Conservation (phyloP, 2,888 invertebrate species). For the Melangyna quadrimaculata region DNA sequence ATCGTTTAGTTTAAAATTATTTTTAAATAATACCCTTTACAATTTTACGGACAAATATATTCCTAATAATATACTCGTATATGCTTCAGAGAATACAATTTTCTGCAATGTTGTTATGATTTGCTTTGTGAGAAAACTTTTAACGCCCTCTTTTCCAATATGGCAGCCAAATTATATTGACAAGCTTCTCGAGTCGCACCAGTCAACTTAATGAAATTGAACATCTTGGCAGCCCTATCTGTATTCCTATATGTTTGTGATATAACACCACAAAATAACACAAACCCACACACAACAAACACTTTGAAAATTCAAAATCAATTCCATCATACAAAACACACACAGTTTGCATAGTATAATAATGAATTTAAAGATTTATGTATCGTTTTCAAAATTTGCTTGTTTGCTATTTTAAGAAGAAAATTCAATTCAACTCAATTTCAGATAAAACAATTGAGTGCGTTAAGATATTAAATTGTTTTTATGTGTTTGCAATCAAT, state of each 20-base stretch:
- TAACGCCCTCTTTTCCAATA: no score
- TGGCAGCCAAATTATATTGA: no score
- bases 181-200: no score
- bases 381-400: background rate
- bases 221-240: background rate
- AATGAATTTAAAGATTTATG: constrained; percentile 28
- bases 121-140: no score
- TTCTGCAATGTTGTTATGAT: no score
- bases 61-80: no score
- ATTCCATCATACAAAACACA: no score
- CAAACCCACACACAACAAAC: background rate
- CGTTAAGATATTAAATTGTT: constrained; percentile 41
- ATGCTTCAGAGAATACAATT: no score
- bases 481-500: constrained; percentile 51
- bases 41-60: no score
- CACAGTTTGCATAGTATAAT: constrained; percentile 2
- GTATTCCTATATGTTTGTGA: background rate
- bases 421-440: constrained; percentile 11
- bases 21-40: no score
- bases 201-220: no score
- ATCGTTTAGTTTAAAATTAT: no score
- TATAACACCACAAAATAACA: background rate
- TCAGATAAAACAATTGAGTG: constrained; percentile 38
- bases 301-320: constrained; percentile 13
- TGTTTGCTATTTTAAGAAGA: background rate